Conservation (phyloP, 2,797 vertebrate species). For the Chelonia mydas region DNA sequence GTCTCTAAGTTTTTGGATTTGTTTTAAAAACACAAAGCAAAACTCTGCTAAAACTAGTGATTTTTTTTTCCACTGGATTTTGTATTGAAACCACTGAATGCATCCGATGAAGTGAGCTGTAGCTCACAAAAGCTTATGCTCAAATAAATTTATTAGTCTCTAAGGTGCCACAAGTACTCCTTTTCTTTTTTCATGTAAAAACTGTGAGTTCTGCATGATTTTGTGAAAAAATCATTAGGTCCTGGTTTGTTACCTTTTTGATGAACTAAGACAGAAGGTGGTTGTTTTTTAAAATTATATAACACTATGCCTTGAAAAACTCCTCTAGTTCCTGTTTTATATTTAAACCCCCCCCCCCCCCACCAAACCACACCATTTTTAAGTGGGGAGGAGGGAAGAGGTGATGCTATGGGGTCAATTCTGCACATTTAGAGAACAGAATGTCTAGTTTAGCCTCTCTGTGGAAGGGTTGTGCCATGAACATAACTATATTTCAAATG, state of each 20-base stretch:
- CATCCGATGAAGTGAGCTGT: no score
- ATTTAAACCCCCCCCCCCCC: not conserved
- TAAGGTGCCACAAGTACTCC: no score
- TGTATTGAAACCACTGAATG: not conserved
- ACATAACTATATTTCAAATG: slow-evolving; percentile 17
- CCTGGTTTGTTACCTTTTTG: not conserved
- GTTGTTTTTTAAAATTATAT: not conserved
- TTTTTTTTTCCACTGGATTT: not conserved
- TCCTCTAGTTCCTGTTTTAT: not conserved
- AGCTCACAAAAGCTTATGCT: no score
- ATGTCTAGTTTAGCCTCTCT: slow-evolving; percentile 39
- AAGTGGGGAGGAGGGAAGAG: slow-evolving; percentile 30
- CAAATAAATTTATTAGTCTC: no score
- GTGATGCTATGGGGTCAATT: slow-evolving; percentile 17
- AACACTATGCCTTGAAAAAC: not conserved
- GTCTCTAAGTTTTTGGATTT: not conserved
- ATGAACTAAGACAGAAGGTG: not conserved
- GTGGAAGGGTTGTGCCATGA: not conserved
- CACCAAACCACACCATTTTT: slow-evolving; percentile 12
- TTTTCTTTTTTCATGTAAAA: not conserved
- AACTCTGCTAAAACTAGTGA: not conserved
- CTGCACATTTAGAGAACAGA: slow-evolving; percentile 51
- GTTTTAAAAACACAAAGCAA: not conserved
- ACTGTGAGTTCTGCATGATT: not conserved
- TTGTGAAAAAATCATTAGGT: not conserved